Base-by-base conservation (phyloP, 1,140 invertebrate genomes). In the Nephila pilipes region DNA sequence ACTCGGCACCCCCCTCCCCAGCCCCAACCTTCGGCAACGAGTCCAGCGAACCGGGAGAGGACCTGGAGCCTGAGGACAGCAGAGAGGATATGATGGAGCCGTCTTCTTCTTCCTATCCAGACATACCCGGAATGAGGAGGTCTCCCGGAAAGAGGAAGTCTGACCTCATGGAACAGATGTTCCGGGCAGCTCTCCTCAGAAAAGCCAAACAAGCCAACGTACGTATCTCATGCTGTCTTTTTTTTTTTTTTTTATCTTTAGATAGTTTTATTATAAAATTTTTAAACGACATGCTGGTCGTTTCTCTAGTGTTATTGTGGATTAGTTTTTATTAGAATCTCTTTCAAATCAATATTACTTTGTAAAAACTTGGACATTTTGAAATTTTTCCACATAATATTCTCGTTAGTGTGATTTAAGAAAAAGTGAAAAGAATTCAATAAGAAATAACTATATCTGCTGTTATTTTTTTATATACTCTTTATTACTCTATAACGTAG, bases 151-250 rank as follows among this genome's bases (percentile, higher is more conserved):
- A 94, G 25, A 87, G 90, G 22, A 94, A 88, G 57, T 92, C 90
- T 8, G 93, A 94, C 46, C 38, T 92, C 32, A 60, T 92, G 57
- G 89, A 94, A 29, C 87, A 94, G 57, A 90, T 91, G 85, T 88
- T 88, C 57, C 79, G 87, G 25, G 83, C 93, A n/a, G 87, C 93
- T 3, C 89, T 94, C 14, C 90, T 91, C 58, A 91, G 87, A 69
- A 94, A 92, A 69, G 93, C 93, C n/a, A 94, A 94, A 83, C 89
- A 93, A 63, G 92, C 92, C 16, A 93, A 93, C 20, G 92, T 93
- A 63, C 65, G 92, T 87, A 25, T 29, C 20, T 16, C 3, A 22
- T 22, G 18, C 54, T 0, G n/a, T n/a, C 22, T 38, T 25, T n/a
- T 0, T 36, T 88, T 0, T 38, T 14, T 25, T 20, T 87, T 16